Base-by-base conservation (phyloP, 2,888 invertebrate genomes). In the Megastigmus dorsalis region DNA sequence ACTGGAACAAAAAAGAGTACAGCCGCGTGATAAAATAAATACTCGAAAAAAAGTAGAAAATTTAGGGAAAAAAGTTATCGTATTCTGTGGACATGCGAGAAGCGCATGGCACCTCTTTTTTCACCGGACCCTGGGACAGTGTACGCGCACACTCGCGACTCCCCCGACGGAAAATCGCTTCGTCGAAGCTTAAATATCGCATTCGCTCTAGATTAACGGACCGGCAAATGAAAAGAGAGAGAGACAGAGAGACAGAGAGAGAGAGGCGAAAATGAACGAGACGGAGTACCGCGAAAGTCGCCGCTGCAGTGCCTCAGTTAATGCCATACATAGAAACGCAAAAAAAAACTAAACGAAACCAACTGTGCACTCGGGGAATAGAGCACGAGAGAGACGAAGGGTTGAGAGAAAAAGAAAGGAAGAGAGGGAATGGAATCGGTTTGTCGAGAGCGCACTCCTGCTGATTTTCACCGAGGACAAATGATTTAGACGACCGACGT, bases 171-270 rank as follows among this genome's bases (percentile, higher is more conserved):
- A 55, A 75, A 71, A 75, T 60, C 67, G 67, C 63, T 33, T 41
- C 30, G 66, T 62, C 75, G 65, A 68, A 72, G 63, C 68, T 72
- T 72, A 68, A 72, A 72, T 72, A 59, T 72, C 72, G 75, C 63
- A 63, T 57, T 68, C 71, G 57, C 43, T 63, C 59, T 54, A 63
- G 68, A 75, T 68, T 72, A 71, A 75, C 60, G 54, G 52, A 23
- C 36, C 33, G 50, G 7, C 30, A 23, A 41, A 43, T 45, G 45
- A 38, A 43, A 15, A 63, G 6, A 54, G 3, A 28, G 20, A 28
- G 7, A 52, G 33, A 38, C 38, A n/a, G 33, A 26, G n/a, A 54
- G 41, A 45, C 54, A 54, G 3, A 20, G 57, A 36, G 23, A 20
- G 28, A 5, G 33, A 20, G 20, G 5, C 50, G 36, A 10, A 68